Conservation (phyloP, 2,113 vertebrate species). For the Lonchura striata region DNA sequence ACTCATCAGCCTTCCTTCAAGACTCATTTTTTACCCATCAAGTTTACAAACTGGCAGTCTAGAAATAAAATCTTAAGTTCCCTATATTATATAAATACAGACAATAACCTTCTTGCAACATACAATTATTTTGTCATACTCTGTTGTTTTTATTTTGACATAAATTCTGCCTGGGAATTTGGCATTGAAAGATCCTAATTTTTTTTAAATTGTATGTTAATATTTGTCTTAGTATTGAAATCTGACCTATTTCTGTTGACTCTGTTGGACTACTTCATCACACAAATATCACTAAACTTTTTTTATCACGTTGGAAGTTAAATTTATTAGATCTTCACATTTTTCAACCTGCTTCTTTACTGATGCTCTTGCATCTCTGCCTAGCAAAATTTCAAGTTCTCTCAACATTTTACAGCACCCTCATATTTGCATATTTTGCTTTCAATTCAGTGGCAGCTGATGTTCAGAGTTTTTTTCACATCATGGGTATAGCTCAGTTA, state of each 20-base stretch:
- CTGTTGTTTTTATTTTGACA: background rate
- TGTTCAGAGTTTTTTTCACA: background rate
- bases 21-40: background rate
- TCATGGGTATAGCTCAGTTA: background rate
- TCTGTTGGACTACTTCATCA: background rate
- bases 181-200: background rate
- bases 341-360: background rate
- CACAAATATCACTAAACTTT: background rate
- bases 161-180: background rate
- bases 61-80: background rate
- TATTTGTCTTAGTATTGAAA: background rate
- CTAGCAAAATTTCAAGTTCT: background rate
- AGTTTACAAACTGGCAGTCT: background rate
- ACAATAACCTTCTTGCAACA: background rate
- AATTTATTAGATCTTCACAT: background rate
- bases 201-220: background rate
- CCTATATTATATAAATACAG: rapidly evolving
- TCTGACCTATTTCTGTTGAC: background rate
- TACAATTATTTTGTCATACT: background rate
- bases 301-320: background rate
- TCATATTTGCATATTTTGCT: background rate
- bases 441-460: background rate
- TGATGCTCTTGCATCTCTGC: background rate
- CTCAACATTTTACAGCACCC: background rate
- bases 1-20: background rate